These are phyloP conservation scores for Hycleus cichorii DNA, from an alignment of 1,140 invertebrate genomes.

Conservation along the genomic window DNA sequence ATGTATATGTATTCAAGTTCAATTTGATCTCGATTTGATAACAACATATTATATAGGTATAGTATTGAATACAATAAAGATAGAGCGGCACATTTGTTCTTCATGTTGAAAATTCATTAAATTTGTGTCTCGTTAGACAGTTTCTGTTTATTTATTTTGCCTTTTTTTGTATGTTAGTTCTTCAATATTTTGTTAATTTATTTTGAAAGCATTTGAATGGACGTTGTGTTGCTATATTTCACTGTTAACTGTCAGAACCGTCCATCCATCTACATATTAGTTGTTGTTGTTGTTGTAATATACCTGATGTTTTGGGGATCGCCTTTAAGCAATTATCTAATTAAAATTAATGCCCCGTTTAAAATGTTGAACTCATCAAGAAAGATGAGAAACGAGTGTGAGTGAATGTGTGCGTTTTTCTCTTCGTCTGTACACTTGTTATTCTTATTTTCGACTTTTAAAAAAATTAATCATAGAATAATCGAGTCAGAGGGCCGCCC, in stretches of 20 bases:
- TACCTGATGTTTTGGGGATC: constrained; percentile 25
- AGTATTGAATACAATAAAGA: background rate
- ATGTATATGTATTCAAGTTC: background rate
- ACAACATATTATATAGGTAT: constrained; percentile 11
- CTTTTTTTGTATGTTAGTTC: no score
- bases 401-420: background rate
- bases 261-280: no score
- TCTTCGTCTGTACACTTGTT: no score
- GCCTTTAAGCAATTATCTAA: constrained; percentile 41
- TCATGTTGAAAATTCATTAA: no score
- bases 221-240: no score
- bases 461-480: constrained; percentile 40
- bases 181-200: no score
- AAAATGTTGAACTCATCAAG: constrained; percentile 40
- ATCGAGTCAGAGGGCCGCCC: constrained; percentile 26
- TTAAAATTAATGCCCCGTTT: constrained; percentile 42
- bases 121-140: no score
- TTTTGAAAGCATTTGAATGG: no score
- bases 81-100: constrained; percentile 3
- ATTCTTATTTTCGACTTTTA: no score
- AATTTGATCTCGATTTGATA: constrained; percentile 28
- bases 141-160: no score
- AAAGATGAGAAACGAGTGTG: constrained; percentile 1
- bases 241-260: no score
- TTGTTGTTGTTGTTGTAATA: background rate